Base-by-base conservation (phyloP, 2,888 invertebrate genomes). In the Acleris sparsana region DNA sequence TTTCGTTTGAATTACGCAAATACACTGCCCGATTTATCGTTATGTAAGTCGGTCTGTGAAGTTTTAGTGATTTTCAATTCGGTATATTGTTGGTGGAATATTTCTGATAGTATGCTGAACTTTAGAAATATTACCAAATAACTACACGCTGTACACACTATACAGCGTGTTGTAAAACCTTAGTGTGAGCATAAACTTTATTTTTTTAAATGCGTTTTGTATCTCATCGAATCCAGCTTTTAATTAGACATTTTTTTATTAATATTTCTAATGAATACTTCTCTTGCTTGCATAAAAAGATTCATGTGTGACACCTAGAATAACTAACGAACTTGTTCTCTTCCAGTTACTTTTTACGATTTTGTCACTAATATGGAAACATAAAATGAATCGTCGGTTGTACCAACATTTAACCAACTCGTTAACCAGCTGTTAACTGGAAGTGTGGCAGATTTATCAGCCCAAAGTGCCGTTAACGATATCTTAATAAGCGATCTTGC, bases 1-100 rank as follows among this genome's bases (percentile, higher is more conserved):
- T 59, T 59, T 33, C 58, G 33, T 18, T 48, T 59, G 58, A 59
- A 49, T 59, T 59, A 59, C 49, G 58, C 20, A 59, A 59, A 59
- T 59, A 49, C 49, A 59, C 25, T n/a, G 25, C 22, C 48, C 48
- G 33, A 59, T 59, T 59, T 49, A 59, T 59, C 18, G 49, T 59
- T 49, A 59, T 33, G 58, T 59, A 33, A 59, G 58, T 59, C 46
- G 57, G 48, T 48, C 25, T 29, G 33, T 59, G 33, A 59, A 59
- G 17, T 59, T 49, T 59, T 49, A 59, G 49, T 59, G 49, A 18
- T 59, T 59, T 29, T 33, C 58, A 59, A 59, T 48, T 49, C 49
- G 29, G 29, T n/a, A 25, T 13, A 13, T 46, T 46, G 17, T 46
- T 46, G 46, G 46, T 18, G 33, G 48, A 7, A n/a, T 18, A 3